phyloP scores from a whole-genome alignment of 2,113 vertebrate genomes.

The Pavo muticus region DNA sequence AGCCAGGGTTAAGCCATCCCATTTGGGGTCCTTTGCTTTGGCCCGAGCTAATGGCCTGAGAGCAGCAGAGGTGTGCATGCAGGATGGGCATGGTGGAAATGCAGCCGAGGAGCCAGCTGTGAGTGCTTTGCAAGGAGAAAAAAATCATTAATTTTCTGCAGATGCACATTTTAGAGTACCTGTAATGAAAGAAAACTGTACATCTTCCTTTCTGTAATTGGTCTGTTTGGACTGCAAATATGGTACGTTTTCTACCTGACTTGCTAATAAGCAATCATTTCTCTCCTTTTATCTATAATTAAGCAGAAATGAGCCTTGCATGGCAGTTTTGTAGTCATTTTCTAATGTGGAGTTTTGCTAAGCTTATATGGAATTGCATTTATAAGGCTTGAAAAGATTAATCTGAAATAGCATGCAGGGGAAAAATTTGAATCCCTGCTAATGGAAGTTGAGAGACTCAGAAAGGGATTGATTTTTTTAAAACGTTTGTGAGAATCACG shows the following conservation, averaged over 20 bases:
- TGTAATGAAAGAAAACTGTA: conserved; percentile 27
- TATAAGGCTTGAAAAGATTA: conserved; percentile 9
- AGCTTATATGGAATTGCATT: background rate
- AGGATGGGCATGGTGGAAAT: background rate
- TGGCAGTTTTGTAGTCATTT: background rate
- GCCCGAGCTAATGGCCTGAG: background rate
- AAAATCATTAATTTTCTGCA: background rate
- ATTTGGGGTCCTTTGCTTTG: background rate
- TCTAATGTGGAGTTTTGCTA: background rate
- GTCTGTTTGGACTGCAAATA: conserved; percentile 33
- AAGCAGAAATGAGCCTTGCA: conserved; percentile 5
- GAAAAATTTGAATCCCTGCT: background rate
- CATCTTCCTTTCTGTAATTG: background rate
- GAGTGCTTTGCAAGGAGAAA: background rate
- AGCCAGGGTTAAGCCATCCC: background rate
- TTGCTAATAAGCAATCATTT: conserved; percentile 53
- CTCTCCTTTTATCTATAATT: conserved; percentile 56
- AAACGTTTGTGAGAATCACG: background rate
- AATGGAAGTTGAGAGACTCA: background rate
- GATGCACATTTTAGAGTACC: conserved; percentile 7
- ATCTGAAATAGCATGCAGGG: background rate
- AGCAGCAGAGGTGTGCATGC: background rate
- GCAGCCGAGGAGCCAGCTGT: background rate
- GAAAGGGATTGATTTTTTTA: background rate
- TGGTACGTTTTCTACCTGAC: conserved; percentile 39